A percentile compares a stretch with the other conserved stretches of the same genome.
Evolutionary conservation across 2,888 invertebrate species (phyloP).

Genomic region (Mesoligia furuncula): DNA sequence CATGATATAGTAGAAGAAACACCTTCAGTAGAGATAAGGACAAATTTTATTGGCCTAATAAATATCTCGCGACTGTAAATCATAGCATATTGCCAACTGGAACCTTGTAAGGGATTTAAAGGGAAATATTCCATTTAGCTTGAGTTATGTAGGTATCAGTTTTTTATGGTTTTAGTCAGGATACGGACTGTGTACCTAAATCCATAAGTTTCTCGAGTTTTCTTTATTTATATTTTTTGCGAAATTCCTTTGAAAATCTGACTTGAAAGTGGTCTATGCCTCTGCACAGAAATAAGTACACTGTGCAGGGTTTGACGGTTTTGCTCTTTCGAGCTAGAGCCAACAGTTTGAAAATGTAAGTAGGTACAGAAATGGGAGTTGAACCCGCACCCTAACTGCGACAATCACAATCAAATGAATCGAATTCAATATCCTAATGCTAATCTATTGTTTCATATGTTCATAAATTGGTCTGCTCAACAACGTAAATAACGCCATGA

Average conservation of each 20-base stretch:
- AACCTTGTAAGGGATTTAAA: conserved; percentile 68
- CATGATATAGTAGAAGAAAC: conserved; percentile 69
- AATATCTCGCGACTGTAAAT: conserved; percentile 77
- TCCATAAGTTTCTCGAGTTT: background rate
- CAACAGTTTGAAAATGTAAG: background rate
- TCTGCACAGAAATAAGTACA: background rate
- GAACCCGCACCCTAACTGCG: background rate
- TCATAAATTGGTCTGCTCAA: too few species aligned
- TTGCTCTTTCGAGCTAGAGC: background rate
- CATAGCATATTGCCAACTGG: conserved; percentile 75
- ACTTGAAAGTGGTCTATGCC: too few species aligned
- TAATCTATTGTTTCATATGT: too few species aligned
- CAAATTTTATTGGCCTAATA: conserved; percentile 82
- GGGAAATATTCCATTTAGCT: conserved; percentile 67
- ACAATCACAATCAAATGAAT: too few species aligned
- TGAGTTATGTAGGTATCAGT: conserved; percentile 36
- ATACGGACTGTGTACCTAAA: conserved; percentile 1
- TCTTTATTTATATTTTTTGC: background rate
- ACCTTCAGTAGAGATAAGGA: conserved; percentile 68
- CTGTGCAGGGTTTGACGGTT: background rate
- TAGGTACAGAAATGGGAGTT: background rate
- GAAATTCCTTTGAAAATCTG: background rate
- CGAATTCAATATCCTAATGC: too few species aligned
- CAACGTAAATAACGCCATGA: too few species aligned
- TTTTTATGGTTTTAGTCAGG: conserved; percentile 24